Base-by-base conservation (phyloP, 2,888 invertebrate species). In the Melanophora roralis region DNA sequence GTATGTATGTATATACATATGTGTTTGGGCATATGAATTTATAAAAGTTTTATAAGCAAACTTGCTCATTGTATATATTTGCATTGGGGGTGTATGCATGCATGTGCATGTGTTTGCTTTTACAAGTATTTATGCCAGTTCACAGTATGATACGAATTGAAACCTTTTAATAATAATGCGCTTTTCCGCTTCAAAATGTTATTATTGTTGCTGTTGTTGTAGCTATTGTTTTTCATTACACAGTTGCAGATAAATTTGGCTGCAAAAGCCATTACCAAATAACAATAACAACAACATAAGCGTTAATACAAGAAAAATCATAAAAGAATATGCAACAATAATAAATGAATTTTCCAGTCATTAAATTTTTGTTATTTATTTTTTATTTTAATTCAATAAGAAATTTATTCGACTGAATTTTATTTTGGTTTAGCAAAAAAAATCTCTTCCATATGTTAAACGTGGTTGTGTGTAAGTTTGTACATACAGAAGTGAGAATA, bases 101-200 rank as follows among this genome's bases (percentile, higher is more conserved):
- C 51, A 16, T 43, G 38, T 32, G 27, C 57, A 19, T 12, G 38
- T 53, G 55, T 16, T 67, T 67, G 55, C 23, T 67, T 67, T 59
- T 49, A 49, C 21, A 57, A 76, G 67, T 68, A 62, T 60, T 60
- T 68, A 73, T 78, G 60, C 55, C 72, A 68, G 62, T 67, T 59
- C 67, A 60, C 34, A 67, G 65, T 53, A 60, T 72, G 62, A 69
- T 69, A 64, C 62, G 67, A 59, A 47, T 68, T 64, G 72, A 76
- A 73, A 62, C 68, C 68, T 80, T 80, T 73, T 71, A 76, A 79
- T 59, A 73, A 80, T 80, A 80, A 76, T 80, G 72, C 76, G 80
- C 80, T 80, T 80, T 80, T 80, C 76, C 80, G 80, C 80, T 80
- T 67, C 68, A 76, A 73, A 80, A 59, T 76, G 62, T 76, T 72